A percentile compares a stretch with the other conserved stretches of the same genome.
phyloP scores from a whole-genome alignment of 2,113 vertebrate species.

The Antennarius striatus region DNA sequence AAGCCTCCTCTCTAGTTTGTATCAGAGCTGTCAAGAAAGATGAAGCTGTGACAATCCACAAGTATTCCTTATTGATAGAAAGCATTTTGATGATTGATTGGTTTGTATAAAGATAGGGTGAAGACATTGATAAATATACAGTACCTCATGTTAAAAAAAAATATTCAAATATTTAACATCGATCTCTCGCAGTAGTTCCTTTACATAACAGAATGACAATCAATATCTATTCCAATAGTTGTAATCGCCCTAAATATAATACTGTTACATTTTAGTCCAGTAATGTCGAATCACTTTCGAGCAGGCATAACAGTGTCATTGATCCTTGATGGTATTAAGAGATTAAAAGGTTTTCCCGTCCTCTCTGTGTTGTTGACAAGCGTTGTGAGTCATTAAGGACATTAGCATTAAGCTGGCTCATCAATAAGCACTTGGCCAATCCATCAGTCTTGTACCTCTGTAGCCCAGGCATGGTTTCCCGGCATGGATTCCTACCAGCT shows the following conservation, averaged over 20 bases:
- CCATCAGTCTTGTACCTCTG: constrained; percentile 68
- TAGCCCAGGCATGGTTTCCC: constrained; percentile 45
- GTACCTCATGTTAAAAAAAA: background rate
- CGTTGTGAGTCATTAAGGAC: constrained; percentile 72
- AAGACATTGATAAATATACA: too few relatives aligned
- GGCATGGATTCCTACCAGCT: constrained; percentile 24
- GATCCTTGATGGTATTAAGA: constrained; percentile 74
- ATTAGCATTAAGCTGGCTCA: constrained; percentile 78
- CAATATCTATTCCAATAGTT: constrained; percentile 10
- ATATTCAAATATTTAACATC: background rate
- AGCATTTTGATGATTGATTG: too few relatives aligned
- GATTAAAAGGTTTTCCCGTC: constrained; percentile 76
- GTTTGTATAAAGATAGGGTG: background rate
- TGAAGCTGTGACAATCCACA: constrained; percentile 9
- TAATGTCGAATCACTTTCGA: constrained; percentile 49
- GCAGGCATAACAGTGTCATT: constrained; percentile 35
- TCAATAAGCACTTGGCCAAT: constrained; percentile 76
- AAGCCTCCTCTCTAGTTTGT: background rate
- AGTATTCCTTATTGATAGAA: background rate
- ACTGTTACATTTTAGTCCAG: constrained; percentile 27
- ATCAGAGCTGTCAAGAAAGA: constrained; percentile 29
- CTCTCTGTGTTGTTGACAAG: constrained; percentile 70
- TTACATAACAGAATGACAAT: constrained; percentile 25
- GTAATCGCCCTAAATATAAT: constrained; percentile 29
- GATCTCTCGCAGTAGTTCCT: background rate